Percentiles rank a stretch among this genome's conserved stretches.
These are phyloP conservation scores for Magallana gigas DNA, from an alignment of 1,140 invertebrate species.

Conservation along the genomic window DNA sequence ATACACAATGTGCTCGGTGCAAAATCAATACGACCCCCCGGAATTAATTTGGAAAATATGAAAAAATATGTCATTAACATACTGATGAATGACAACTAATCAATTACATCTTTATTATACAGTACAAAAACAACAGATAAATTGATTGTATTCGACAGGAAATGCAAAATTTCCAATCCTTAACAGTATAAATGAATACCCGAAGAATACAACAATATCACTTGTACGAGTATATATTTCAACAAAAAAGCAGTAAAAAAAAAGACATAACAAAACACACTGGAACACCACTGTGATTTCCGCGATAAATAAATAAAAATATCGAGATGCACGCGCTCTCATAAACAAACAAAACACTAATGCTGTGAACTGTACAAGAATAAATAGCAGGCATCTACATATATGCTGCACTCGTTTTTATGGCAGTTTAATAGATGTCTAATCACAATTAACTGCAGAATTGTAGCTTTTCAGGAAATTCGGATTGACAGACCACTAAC, in stretches of 20 bases:
- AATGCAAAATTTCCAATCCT: background rate
- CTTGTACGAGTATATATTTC: constrained; percentile 20
- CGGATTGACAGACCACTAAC: no score
- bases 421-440: no score
- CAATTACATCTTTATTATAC: constrained; percentile 12
- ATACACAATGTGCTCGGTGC: no score
- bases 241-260: constrained; percentile 24
- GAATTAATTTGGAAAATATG: no score
- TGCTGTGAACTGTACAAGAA: background rate
- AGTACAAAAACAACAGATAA: background rate
- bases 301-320: background rate
- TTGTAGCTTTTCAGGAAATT: no score
- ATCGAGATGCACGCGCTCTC: background rate
- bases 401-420: no score
- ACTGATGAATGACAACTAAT: no score
- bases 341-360: background rate
- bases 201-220: constrained; percentile 15
- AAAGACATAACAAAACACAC: background rate
- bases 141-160: constrained; percentile 18
- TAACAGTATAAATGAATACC: background rate
- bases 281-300: background rate
- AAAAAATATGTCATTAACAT: no score
- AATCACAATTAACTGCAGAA: no score
- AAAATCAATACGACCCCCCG: no score
- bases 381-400: no score